These are phyloP conservation scores for Neotoma lepida DNA, from an alignment of 2,113 vertebrate species.

Conservation along the genomic window DNA sequence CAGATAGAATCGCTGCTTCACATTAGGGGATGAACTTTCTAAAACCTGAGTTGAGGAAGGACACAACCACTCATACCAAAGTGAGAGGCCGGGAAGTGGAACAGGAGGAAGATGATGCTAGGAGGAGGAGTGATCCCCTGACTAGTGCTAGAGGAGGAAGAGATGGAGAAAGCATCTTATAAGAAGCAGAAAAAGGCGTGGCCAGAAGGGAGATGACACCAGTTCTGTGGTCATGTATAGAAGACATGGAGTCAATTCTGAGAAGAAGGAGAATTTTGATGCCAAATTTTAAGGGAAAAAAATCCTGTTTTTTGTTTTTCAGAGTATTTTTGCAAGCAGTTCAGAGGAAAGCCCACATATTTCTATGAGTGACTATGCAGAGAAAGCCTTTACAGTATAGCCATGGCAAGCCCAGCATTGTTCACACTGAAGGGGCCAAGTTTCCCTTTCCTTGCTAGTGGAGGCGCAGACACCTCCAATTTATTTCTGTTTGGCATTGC, in stretches of 20 bases:
- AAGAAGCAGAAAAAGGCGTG: not conserved
- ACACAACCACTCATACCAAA: not conserved
- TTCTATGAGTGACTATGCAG: not conserved
- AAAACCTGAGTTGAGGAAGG: not conserved
- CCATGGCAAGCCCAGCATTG: not conserved
- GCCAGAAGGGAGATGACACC: not conserved
- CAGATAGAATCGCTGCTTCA: not conserved
- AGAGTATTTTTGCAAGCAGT: not conserved
- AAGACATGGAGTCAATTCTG: conserved; percentile 22
- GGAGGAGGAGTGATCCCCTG: not conserved
- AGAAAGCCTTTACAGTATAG: not conserved
- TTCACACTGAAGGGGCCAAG: not conserved
- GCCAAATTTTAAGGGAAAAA: not conserved
- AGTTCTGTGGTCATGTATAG: not conserved
- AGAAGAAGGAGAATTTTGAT: not conserved
- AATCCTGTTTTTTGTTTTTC: not conserved
- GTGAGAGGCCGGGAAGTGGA: too few species aligned
- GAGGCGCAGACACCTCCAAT: conserved; percentile 35
- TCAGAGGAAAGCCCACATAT: not conserved
- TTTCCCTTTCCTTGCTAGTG: conserved; percentile 46
- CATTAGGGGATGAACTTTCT: fast-evolving
- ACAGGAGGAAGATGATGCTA: too few species aligned
- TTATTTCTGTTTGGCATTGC: conserved; percentile 69
- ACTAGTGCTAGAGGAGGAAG: not conserved
- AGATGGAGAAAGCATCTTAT: fast-evolving